phyloP scores from a whole-genome alignment of 2,888 invertebrate species.

The Cyrtodaria siliqua region DNA sequence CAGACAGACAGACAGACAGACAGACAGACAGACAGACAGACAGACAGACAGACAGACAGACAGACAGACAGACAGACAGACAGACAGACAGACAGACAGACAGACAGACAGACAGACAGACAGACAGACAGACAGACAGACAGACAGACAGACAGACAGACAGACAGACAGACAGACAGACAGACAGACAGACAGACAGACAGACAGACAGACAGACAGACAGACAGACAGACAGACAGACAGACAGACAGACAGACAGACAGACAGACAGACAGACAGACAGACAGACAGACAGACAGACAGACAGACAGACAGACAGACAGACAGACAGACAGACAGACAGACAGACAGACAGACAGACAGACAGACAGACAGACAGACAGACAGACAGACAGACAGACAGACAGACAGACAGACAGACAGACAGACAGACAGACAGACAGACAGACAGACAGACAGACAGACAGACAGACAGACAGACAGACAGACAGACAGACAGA shows the following conservation, averaged over 20 bases:
- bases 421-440: background rate
- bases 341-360: background rate
- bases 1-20: background rate
- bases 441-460: background rate
- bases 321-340: background rate
- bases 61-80: background rate
- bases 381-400: background rate
- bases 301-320: background rate
- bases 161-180: slow-evolving; percentile 4
- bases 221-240: slow-evolving; percentile 4
- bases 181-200: slow-evolving; percentile 4
- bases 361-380: background rate
- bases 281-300: background rate
- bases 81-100: background rate
- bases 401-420: background rate
- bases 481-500: background rate
- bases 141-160: slow-evolving; percentile 4
- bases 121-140: slow-evolving; percentile 3
- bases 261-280: background rate
- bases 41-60: background rate
- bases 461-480: background rate
- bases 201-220: slow-evolving; percentile 4
- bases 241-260: slow-evolving; percentile 3
- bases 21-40: slow-evolving; percentile 3
- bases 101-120: background rate